A percentile compares a stretch with the other conserved stretches of the same genome.
phyloP scores from a whole-genome alignment of 2,888 invertebrate species.

The Diadromus collaris region DNA sequence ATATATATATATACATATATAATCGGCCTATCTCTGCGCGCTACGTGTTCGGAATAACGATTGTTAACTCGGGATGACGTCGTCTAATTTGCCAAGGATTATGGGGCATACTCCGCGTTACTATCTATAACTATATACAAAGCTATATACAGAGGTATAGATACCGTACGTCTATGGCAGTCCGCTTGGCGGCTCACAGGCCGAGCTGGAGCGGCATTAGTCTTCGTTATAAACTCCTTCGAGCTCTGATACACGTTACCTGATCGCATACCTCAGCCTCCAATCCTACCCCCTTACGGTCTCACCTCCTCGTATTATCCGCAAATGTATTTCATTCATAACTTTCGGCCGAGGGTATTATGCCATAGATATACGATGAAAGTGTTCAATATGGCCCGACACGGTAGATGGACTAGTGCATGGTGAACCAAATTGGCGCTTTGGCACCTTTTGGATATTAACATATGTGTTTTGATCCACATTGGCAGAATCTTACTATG shows the following conservation, averaged over 20 bases:
- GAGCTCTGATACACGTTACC: constrained; percentile 59
- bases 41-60: constrained; percentile 67
- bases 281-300: background rate
- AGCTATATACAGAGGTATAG: constrained; percentile 14
- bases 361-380: background rate
- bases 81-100: constrained; percentile 66
- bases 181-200: constrained; percentile 31
- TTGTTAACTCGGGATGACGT: constrained; percentile 66
- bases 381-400: background rate
- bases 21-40: constrained; percentile 60
- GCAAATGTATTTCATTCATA: constrained; percentile 33
- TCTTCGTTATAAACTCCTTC: constrained; percentile 65
- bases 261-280: constrained; percentile 50
- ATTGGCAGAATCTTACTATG: background rate
- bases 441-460: background rate
- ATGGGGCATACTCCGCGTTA: constrained; percentile 49
- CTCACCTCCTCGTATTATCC: constrained; percentile 32
- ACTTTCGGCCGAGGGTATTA: constrained; percentile 40
- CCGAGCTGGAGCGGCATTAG: constrained; percentile 57
- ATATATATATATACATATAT: constrained; percentile 63
- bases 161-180: constrained; percentile 31
- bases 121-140: constrained; percentile 18
- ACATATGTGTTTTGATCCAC: too few species aligned
- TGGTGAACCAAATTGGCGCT: background rate
- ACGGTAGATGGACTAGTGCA: background rate